Conservation (phyloP, 2,888 invertebrate species). For the Lucinisca nassula region DNA sequence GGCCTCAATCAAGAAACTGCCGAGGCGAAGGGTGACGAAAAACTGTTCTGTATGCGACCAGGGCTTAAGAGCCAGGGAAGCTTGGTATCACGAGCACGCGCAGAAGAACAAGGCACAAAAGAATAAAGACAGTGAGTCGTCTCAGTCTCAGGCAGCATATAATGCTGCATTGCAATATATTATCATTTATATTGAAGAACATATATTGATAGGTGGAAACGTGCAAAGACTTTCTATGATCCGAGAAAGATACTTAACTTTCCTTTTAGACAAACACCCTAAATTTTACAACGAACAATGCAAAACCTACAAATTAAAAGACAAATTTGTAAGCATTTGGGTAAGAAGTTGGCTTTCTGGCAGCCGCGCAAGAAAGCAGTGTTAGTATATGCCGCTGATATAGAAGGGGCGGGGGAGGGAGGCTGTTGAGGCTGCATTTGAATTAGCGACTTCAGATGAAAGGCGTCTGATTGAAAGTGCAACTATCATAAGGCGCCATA, state of each 20-base stretch:
- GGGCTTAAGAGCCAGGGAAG: conserved; percentile 39
- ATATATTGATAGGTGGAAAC: neutral
- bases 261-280: conserved; percentile 32
- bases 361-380: conserved; percentile 36
- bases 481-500: conserved; percentile 38
- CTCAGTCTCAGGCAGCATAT: neutral
- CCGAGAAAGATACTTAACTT: conserved; percentile 23
- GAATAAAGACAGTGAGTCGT: conserved; percentile 5
- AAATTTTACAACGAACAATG: conserved; percentile 43
- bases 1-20: conserved; percentile 29
- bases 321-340: no score
- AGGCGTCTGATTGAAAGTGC: conserved; percentile 52
- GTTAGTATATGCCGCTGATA: conserved; percentile 39
- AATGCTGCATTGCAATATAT: neutral
- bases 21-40: conserved; percentile 18
- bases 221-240: conserved; percentile 25
- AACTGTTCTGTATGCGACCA: conserved; percentile 25
- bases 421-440: no score
- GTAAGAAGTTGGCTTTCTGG: conserved; percentile 46
- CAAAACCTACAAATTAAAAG: conserved; percentile 61
- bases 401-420: conserved; percentile 50
- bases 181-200: neutral
- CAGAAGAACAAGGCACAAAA: conserved; percentile 5
- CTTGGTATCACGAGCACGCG: conserved; percentile 38
- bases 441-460: no score